These are phyloP conservation scores for Hypotaenidia okinawae DNA, from an alignment of 2,797 vertebrate species.

Conservation along the genomic window DNA sequence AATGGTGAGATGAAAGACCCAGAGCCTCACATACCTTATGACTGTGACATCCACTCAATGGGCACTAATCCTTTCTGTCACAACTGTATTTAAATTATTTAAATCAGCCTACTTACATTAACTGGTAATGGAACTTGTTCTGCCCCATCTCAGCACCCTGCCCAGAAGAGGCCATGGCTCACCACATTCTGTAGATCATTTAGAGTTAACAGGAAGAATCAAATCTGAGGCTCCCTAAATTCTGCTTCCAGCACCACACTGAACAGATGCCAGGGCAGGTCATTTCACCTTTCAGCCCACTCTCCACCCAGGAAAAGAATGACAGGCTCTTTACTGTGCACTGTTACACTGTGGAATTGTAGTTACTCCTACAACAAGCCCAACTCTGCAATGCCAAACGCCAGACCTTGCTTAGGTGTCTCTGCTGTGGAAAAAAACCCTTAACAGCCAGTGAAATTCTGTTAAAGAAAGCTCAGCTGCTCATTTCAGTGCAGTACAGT, in stretches of 20 bases:
- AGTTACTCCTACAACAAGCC: not conserved
- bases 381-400: not conserved
- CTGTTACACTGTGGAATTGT: not conserved
- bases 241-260: not conserved
- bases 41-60: not conserved
- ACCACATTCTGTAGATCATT: not conserved
- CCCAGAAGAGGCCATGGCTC: not conserved
- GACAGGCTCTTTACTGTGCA: not conserved
- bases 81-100: slow-evolving; percentile 24
- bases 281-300: not conserved
- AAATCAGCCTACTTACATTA: not conserved
- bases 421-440: not conserved
- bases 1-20: not conserved
- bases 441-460: not conserved
- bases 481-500: not conserved
- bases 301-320: not conserved
- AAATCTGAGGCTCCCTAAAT: not conserved
- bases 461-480: not conserved
- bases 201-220: not conserved
- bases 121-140: not conserved
- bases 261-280: not conserved
- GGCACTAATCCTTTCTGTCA: not conserved
- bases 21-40: not conserved
- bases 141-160: not conserved
- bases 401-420: not conserved